A percentile compares a stretch with the other conserved stretches of the same genome.
These are phyloP conservation scores for Trichomalopsis sarcophagae DNA, from an alignment of 1,140 invertebrate genomes.

Conservation along the genomic window DNA sequence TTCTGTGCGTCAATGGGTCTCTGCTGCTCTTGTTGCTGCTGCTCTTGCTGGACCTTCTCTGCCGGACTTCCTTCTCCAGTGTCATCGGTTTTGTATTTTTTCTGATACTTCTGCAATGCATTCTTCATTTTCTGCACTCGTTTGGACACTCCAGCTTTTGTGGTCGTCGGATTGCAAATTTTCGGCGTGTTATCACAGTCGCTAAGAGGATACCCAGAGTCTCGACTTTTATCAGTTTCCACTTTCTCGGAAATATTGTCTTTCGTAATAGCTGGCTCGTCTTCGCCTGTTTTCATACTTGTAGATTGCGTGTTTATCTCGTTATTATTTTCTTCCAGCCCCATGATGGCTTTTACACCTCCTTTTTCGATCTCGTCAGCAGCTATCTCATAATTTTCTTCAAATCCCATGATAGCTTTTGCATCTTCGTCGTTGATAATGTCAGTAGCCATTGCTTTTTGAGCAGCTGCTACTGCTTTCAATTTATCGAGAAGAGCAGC, in stretches of 20 bases:
- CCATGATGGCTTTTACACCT: background rate
- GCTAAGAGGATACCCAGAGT: background rate
- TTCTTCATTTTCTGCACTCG: background rate
- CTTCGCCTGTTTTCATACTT: background rate
- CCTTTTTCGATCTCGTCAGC: background rate
- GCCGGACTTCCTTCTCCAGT: background rate
- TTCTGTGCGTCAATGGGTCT: background rate
- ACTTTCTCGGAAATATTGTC: slow-evolving; percentile 1
- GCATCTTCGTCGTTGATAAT: background rate
- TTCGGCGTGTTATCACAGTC: background rate
- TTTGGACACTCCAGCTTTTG: background rate
- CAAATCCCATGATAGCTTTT: too few relatives aligned
- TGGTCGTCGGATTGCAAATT: background rate
- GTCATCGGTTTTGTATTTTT: background rate
- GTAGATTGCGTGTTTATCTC: background rate
- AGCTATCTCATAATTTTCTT: too few relatives aligned
- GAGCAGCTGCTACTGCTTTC: background rate
- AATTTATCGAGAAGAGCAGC: slow-evolving; percentile 12
- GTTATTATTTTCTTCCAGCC: too few relatives aligned
- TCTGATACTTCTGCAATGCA: background rate
- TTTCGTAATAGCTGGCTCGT: background rate
- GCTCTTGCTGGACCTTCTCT: background rate
- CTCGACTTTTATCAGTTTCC: slow-evolving; percentile 6
- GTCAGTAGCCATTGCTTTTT: background rate
- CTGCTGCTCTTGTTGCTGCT: background rate